phyloP scores from a whole-genome alignment of 2,113 vertebrate species.

The Catagonus wagneri region DNA sequence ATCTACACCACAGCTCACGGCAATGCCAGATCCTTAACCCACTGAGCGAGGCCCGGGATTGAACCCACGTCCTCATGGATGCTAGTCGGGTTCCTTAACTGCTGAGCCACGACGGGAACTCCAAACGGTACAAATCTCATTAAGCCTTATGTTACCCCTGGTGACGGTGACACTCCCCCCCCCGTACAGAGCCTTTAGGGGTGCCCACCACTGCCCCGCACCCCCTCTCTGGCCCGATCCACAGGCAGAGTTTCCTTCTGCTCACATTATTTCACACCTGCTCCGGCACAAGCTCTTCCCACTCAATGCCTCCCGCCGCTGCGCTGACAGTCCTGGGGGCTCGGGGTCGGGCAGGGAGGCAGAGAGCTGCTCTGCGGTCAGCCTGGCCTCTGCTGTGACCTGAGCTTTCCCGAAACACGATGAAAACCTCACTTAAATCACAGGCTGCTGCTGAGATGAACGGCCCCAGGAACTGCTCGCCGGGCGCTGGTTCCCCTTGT shows the following conservation, averaged over 20 bases:
- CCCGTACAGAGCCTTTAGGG: not conserved
- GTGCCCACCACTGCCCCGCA: not conserved
- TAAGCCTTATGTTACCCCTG: not conserved
- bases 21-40: too few species aligned
- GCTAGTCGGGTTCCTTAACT: too few species aligned
- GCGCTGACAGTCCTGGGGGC: not conserved
- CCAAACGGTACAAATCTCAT: not conserved
- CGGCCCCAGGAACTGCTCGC: not conserved
- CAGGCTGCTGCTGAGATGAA: not conserved
- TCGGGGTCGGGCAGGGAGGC: not conserved
- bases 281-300: too few species aligned
- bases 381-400: fast-evolving
- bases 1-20: too few species aligned
- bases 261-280: too few species aligned
- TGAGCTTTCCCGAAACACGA: not conserved
- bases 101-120: too few species aligned
- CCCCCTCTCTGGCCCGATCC: not conserved
- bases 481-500: too few species aligned
- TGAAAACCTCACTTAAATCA: not conserved
- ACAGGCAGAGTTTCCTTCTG: too few species aligned
- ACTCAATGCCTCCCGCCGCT: too few species aligned
- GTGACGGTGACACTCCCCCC: not conserved
- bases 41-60: too few species aligned
- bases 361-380: not conserved
- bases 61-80: too few species aligned